Conservation (phyloP, 2,888 invertebrate genomes). For the Hypomecis atomaria region DNA sequence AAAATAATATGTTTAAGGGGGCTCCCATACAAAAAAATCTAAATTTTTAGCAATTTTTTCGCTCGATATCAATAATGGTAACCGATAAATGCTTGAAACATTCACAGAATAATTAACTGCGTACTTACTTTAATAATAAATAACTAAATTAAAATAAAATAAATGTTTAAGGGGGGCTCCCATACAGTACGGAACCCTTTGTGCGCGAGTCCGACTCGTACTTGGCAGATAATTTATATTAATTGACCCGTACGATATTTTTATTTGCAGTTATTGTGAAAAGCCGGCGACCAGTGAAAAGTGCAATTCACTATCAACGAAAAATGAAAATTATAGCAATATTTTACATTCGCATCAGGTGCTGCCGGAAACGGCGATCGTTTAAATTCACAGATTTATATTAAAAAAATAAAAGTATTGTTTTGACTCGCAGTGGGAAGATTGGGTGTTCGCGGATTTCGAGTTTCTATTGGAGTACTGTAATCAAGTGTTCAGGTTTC, state of each 20-base stretch:
- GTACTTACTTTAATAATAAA: no score
- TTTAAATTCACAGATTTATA: conserved; percentile 52
- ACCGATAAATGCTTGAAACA: no score
- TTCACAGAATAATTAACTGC: no score
- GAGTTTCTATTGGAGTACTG: conserved; percentile 3
- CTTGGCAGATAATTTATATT: neutral
- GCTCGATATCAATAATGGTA: no score
- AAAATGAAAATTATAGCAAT: conserved; percentile 58
- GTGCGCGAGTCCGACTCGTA: neutral
- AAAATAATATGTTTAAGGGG: no score
- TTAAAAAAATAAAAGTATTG: conserved; percentile 48
- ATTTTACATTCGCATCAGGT: conserved; percentile 59
- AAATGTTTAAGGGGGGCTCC: no score
- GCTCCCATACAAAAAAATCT: no score
- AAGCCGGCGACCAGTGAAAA: conserved; percentile 41
- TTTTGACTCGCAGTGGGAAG: conserved; percentile 42
- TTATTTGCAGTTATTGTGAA: conserved; percentile 44
- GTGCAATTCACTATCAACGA: conserved; percentile 42
- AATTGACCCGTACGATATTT: neutral
- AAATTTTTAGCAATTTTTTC: no score
- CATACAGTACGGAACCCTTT: no score
- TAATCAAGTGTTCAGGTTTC: no score
- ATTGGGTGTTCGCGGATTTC: conserved; percentile 26
- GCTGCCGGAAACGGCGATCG: conserved; percentile 45
- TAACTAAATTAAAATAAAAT: no score